Evolutionary conservation across 2,888 invertebrate species (phyloP).

Genomic region (Trissoscelio sp.): DNA sequence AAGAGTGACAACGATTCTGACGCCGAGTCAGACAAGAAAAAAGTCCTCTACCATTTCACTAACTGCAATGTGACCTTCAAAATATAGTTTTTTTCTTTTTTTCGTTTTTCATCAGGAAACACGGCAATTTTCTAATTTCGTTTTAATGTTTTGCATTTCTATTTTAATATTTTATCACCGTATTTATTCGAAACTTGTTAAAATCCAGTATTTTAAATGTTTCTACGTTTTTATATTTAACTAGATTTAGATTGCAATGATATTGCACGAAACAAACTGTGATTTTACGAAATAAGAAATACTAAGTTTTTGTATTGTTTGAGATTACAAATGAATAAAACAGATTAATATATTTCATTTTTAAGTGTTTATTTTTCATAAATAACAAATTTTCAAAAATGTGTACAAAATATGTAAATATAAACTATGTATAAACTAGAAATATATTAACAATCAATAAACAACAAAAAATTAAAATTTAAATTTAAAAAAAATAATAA

Average conservation of each 20-base stretch:
- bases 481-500: conserved; percentile 4
- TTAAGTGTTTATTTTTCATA: conserved; percentile 13
- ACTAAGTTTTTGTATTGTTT: conserved; percentile 28
- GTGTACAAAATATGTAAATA: conserved; percentile 24
- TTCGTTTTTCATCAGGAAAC: conserved; percentile 20
- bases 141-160: conserved; percentile 20
- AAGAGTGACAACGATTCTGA: conserved; percentile 11
- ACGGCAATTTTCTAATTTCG: conserved; percentile 12
- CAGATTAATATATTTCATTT: conserved; percentile 29
- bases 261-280: conserved; percentile 23
- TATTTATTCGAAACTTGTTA: conserved; percentile 22
- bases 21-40: conserved; percentile 28
- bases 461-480: conserved; percentile 12
- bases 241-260: conserved; percentile 30
- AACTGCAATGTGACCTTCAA: conserved; percentile 25
- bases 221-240: conserved; percentile 28
- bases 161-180: conserved; percentile 16
- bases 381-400: conserved; percentile 14
- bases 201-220: conserved; percentile 26
- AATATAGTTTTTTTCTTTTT: conserved; percentile 18
- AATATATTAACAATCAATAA: conserved; percentile 18
- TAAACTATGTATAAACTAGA: conserved; percentile 13
- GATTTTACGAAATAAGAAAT: conserved; percentile 22
- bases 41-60: conserved; percentile 21
- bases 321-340: conserved; percentile 29